Evolutionary conservation across 2,797 vertebrate genomes (phyloP), one percentile per base, ranked within the genome.

Genomic region (Hybognathus amarus): DNA sequence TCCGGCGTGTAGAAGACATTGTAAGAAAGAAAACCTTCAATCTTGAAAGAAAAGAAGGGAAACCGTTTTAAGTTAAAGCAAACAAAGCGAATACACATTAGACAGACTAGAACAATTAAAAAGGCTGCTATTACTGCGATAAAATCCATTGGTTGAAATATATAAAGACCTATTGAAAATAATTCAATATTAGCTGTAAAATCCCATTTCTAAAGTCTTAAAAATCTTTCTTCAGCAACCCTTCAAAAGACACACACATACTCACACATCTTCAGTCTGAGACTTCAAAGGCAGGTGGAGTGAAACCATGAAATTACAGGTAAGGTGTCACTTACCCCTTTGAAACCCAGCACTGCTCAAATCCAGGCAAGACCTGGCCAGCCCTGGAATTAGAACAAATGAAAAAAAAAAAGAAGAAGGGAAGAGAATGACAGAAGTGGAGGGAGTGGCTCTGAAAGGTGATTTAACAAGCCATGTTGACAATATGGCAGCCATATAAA

Each of bases 221-320:
- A 76, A 76, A 76, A 59, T 77, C 68, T 77, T 85, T 81, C 73
- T 77, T 61, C 36, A 79, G 61, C 40, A 42, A 74, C 61, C 22
- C 56, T 76, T 77, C 5, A 64, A 56, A 76, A 73, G 63, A 67
- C 77, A 59, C 54, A 82, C 68, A 83, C 73, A 82, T 68, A 77
- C 76, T 30, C 56, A 75, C 78, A 83, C 90, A 86, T 88, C 87
- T 87, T 85, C 77, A 89, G 91, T 91, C 91, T 90, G 93, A 94
- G 93, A 95, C 95, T 94, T 96, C 95, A 96, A 96, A 95, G 94
- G 91, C 93, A 94, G 93, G 92, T 94, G 91, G 93, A 95, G 94
- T 94, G 93, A 95, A 96, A 95, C 94, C 94, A 93, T 94, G 91
- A 95, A 96, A 95, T 96, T 95, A 96, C 94, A 95, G 94, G 92